Base-by-base conservation (phyloP, 2,797 vertebrate species). In the Syndactyla subalaris region DNA sequence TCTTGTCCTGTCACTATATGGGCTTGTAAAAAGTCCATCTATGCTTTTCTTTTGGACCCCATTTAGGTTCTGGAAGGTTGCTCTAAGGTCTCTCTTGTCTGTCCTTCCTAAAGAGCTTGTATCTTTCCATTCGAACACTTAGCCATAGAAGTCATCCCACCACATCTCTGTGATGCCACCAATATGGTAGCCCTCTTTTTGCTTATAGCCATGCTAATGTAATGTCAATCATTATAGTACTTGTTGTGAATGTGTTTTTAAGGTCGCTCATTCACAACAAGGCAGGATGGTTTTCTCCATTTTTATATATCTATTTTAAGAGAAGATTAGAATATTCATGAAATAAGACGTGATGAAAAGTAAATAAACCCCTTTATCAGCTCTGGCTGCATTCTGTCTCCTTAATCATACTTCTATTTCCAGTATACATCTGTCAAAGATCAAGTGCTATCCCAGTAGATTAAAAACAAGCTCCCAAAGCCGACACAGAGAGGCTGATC, bases 301-400 rank as follows among this genome's bases (percentile, higher is more conserved):
- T 93, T 82, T 83, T 43, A 24, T 38, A 14, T 20, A 48, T 24
- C 65, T 71, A 24, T 72, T 92, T 77, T 59, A 85, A 45, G n/a
- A 84, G 62, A 78, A 83, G 48, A 76, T 71, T 86, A 90, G 85
- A 86, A 80, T 54, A 62, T 84, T 68, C 17, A 55, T 68, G 22
- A 89, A 71, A 36, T 86, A 91, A 61, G 46, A 77, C 41, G 38
- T 10, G 38, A 68, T 67, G 49, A 84, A 88, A 86, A 67, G 61
- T 92, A 92, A 95, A 92, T 82, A 91, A 91, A 85, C 13, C 49
- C n/a, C 58, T 91, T 87, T 63, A 65, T 75, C 34, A 68, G 71
- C 39, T 67, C 59, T 48, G 61, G 43, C 72, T 91, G 51, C 75
- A 58, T 89, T 76, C 49, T 78, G 39, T 62, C 75, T 82, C 59